Conservation (phyloP, 1,140 invertebrate species). For the Camponotus vicinus region DNA sequence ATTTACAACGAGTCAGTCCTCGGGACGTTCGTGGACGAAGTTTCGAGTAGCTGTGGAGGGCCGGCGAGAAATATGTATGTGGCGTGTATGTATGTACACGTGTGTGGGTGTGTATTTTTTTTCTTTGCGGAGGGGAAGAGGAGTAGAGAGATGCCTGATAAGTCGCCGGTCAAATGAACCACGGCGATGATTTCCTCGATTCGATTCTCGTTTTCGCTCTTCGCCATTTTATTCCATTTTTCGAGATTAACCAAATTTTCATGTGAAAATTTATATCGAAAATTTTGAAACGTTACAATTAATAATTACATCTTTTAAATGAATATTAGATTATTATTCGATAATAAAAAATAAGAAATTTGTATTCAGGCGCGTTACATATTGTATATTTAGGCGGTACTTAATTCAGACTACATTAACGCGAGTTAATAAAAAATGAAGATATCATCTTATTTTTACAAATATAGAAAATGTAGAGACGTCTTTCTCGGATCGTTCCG, state of each 20-base stretch:
- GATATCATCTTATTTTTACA: background rate
- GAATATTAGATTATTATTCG: background rate
- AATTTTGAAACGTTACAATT: no score
- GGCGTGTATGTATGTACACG: conserved; percentile 12
- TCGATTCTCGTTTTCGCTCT: conserved; percentile 20
- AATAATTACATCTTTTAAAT: background rate
- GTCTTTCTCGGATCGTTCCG: conserved; percentile 32
- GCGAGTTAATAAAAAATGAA: background rate
- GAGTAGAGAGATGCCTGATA: conserved; percentile 58
- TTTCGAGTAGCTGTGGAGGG: conserved; percentile 73
- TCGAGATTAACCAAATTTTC: background rate
- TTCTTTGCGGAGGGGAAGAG: conserved; percentile 25
- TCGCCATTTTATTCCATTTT: background rate
- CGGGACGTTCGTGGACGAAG: conserved; percentile 68
- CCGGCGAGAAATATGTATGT: conserved; percentile 42
- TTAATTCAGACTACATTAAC: background rate
- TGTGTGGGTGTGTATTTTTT: conserved; percentile 34
- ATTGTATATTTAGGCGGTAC: background rate
- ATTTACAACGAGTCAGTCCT: conserved; percentile 77
- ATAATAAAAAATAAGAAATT: background rate
- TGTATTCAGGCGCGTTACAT: background rate
- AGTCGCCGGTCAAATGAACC: conserved; percentile 63
- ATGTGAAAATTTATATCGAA: background rate
- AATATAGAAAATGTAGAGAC: conserved; percentile 11
- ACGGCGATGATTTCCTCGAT: conserved; percentile 35